Percentiles rank a stretch among this genome's conserved stretches.
These are phyloP conservation scores for Margaritifera margaritifera DNA, from an alignment of 2,888 invertebrate species.

Conservation along the genomic window DNA sequence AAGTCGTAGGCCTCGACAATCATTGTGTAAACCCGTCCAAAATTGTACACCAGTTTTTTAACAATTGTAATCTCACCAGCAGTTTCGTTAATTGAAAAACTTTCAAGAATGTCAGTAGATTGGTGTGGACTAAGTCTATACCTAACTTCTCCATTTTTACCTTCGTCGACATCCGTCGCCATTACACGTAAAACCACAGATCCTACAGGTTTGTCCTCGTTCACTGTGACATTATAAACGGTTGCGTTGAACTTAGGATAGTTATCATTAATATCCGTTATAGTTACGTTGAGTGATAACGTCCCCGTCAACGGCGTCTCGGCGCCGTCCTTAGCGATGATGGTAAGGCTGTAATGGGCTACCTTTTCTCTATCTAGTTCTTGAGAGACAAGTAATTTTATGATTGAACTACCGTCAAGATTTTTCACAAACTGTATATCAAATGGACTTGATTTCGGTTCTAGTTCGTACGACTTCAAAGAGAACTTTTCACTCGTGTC, in stretches of 20 bases:
- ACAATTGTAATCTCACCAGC: conserved; percentile 46
- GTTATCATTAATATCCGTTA: conserved; percentile 49
- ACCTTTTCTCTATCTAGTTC: conserved; percentile 46
- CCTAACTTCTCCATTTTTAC: conserved; percentile 80
- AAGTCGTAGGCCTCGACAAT: conserved; percentile 45
- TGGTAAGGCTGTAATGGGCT: conserved; percentile 42
- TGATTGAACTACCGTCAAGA: conserved; percentile 47
- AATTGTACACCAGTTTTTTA: conserved; percentile 24
- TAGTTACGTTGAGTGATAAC: conserved; percentile 33
- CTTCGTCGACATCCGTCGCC: conserved; percentile 88
- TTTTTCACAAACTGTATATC: conserved; percentile 36
- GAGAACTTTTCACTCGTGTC: conserved; percentile 47
- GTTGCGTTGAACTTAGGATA: conserved; percentile 37
- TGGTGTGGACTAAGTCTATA: conserved; percentile 68
- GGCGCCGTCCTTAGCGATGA: conserved; percentile 52
- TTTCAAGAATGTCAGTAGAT: conserved; percentile 30
- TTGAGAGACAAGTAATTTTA: conserved; percentile 39
- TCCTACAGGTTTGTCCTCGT: conserved; percentile 38
- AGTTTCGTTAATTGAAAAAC: conserved; percentile 39
- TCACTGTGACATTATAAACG: conserved; percentile 39
- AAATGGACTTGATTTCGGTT: conserved; percentile 39
- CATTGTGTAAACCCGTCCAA: conserved; percentile 34
- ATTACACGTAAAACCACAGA: conserved; percentile 75
- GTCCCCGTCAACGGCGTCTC: conserved; percentile 38
- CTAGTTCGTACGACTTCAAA: conserved; percentile 40